phyloP scores from a whole-genome alignment of 2,888 invertebrate genomes.

The Temnothorax ravouxi region DNA sequence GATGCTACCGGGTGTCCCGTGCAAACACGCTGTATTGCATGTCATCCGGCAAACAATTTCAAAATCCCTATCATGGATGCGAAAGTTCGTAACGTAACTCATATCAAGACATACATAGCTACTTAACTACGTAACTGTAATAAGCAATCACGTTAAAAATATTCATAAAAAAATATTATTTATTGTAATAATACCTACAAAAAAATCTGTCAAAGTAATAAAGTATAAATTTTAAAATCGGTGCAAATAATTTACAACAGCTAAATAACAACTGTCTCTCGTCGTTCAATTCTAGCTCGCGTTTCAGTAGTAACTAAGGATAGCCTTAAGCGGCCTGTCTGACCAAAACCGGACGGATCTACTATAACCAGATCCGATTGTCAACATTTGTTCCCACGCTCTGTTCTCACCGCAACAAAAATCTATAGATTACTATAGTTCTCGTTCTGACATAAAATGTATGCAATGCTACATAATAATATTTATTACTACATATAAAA shows the following conservation, averaged over 20 bases:
- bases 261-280: background rate
- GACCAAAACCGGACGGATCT: conserved; percentile 15
- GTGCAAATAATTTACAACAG: background rate
- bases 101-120: background rate
- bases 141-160: conserved; percentile 1
- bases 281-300: conserved; percentile 12
- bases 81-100: background rate
- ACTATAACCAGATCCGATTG: background rate
- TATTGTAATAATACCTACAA: no score
- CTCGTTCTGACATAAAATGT: background rate
- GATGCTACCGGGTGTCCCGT: conserved; percentile 40
- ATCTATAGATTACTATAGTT: no score
- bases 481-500: background rate
- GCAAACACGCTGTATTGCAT: conserved; percentile 19
- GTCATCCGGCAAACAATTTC: conserved; percentile 15
- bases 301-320: conserved; percentile 30
- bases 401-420: background rate
- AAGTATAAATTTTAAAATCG: background rate
- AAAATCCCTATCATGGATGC: background rate
- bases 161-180: background rate
- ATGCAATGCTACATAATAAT: background rate
- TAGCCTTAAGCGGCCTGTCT: conserved; percentile 11
- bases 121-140: background rate
- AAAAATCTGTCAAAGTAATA: background rate
- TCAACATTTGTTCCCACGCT: background rate